phyloP scores from a whole-genome alignment of 2,888 invertebrate species.

The Ommatoiulus sabulosus region DNA sequence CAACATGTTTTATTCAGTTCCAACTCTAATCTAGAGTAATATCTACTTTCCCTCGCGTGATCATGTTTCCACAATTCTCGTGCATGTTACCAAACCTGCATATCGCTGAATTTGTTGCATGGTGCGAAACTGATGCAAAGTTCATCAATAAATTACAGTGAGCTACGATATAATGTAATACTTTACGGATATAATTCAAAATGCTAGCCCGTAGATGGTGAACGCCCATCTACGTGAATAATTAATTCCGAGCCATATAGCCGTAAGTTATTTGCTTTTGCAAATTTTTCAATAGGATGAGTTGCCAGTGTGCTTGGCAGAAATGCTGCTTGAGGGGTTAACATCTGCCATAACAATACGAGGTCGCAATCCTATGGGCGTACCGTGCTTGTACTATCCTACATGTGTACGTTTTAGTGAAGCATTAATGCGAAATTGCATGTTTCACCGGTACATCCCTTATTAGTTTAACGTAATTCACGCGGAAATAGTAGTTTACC shows the following conservation, averaged over 20 bases:
- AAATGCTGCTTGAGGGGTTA: not conserved
- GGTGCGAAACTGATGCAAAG: not conserved
- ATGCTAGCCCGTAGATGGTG: not conserved
- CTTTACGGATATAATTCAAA: not conserved
- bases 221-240: not conserved
- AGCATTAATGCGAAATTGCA: no score
- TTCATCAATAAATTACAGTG: not conserved
- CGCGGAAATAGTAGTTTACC: no score
- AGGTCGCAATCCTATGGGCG: not conserved
- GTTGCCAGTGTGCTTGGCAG: not conserved
- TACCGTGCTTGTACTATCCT: not conserved
- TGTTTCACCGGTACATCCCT: no score
- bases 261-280: not conserved
- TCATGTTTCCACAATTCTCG: not conserved
- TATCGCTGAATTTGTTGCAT: not conserved
- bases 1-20: not conserved
- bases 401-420: no score
- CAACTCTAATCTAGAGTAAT: constrained; percentile 22
- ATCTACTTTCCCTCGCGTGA: not conserved
- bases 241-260: not conserved
- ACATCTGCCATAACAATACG: not conserved
- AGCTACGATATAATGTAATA: not conserved
- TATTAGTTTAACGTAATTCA: no score
- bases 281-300: not conserved
- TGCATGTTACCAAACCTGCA: not conserved